phyloP scores from a whole-genome alignment of 1,140 invertebrate genomes.

The Phymastichus coffea region DNA sequence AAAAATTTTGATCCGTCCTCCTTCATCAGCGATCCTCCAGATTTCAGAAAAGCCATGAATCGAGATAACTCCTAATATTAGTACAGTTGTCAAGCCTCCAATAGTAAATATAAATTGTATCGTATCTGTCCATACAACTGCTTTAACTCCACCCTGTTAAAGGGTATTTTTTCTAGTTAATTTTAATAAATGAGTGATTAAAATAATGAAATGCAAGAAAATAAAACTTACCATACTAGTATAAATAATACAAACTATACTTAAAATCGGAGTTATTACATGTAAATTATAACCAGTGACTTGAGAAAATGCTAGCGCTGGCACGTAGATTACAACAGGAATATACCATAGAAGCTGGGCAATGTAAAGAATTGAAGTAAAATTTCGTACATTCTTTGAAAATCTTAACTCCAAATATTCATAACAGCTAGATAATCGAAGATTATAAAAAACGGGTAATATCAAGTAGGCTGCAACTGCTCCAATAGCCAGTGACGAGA shows the following conservation, averaged over 20 bases:
- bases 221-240: slow-evolving; percentile 65
- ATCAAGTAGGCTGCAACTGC: slow-evolving; percentile 53
- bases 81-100: slow-evolving; percentile 65
- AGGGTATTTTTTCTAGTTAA: background rate
- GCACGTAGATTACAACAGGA: slow-evolving; percentile 65
- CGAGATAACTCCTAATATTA: slow-evolving; percentile 63
- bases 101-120: slow-evolving; percentile 70
- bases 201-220: background rate
- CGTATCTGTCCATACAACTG: slow-evolving; percentile 73
- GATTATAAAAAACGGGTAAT: slow-evolving; percentile 74
- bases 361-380: slow-evolving; percentile 67
- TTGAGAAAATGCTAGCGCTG: slow-evolving; percentile 63
- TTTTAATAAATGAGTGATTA: background rate
- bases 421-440: slow-evolving; percentile 76
- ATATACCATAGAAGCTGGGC: slow-evolving; percentile 58
- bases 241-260: slow-evolving; percentile 76
- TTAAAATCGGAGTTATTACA: slow-evolving; percentile 67
- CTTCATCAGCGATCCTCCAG: slow-evolving; percentile 41
- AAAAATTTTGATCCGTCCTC: slow-evolving; percentile 42
- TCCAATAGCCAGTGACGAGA: too few relatives aligned
- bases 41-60: slow-evolving; percentile 62
- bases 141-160: slow-evolving; percentile 69
- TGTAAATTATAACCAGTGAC: slow-evolving; percentile 70
- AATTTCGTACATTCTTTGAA: slow-evolving; percentile 60
- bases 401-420: slow-evolving; percentile 76